Conservation (phyloP, 2,797 vertebrate species). For the Acipenser oxyrinchus region DNA sequence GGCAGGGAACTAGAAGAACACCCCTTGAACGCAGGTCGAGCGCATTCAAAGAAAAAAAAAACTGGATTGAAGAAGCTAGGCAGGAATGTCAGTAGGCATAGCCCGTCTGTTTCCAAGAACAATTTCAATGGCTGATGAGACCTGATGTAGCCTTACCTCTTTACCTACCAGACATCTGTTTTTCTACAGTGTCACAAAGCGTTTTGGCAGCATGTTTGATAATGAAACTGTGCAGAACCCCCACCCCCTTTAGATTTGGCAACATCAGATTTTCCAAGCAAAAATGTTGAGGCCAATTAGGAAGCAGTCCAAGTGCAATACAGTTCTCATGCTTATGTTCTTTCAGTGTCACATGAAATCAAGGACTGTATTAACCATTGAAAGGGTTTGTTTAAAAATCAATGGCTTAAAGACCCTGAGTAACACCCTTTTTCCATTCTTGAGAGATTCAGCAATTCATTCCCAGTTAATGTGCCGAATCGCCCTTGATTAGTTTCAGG, state of each 20-base stretch:
- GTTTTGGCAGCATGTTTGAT: conserved; percentile 20
- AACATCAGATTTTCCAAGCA: conserved; percentile 36
- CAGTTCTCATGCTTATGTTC: conserved; percentile 36
- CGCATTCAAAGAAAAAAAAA: not conserved
- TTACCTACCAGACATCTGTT: conserved; percentile 9
- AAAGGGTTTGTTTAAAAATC: conserved; percentile 20
- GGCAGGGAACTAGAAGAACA: too few species aligned
- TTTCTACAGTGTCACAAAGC: conserved; percentile 8
- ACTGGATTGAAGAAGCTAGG: conserved; percentile 18
- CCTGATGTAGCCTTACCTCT: conserved; percentile 1
- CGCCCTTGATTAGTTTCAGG: not conserved
- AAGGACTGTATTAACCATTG: conserved; percentile 20
- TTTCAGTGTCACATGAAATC: conserved; percentile 27
- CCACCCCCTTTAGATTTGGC: conserved; percentile 12
- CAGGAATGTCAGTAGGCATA: too few species aligned
- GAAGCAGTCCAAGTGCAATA: conserved; percentile 31
- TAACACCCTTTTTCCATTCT: conserved; percentile 17
- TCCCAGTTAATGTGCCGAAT: conserved; percentile 12
- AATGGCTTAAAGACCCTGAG: conserved; percentile 14
- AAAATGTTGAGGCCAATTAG: conserved; percentile 31
- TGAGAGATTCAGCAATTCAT: conserved; percentile 11
- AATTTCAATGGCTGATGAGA: conserved; percentile 14
- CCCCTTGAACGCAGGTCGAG: too few species aligned
- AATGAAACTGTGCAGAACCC: conserved; percentile 13
- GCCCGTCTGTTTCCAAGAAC: too few species aligned